Conservation (phyloP, 2,113 vertebrate genomes). For the Noctilio leporinus region DNA sequence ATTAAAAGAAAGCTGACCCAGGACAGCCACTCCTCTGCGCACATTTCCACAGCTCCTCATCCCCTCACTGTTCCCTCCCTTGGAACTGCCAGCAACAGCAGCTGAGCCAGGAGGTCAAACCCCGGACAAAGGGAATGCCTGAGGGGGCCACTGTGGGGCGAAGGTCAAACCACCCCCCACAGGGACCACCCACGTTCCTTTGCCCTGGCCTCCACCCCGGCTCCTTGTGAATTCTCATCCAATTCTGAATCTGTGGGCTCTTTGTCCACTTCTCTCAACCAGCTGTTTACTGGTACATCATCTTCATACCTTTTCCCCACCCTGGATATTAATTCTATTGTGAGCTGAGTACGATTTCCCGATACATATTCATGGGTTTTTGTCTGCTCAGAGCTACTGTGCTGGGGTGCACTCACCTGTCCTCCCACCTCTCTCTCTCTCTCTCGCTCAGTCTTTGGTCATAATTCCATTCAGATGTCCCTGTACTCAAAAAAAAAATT, state of each 20-base stretch:
- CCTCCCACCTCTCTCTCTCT: too few relatives aligned
- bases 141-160: not conserved
- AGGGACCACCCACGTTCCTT: not conserved
- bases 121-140: not conserved
- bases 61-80: not conserved
- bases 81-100: not conserved
- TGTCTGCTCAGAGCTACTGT: not conserved
- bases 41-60: not conserved
- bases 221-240: not conserved
- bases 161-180: too few relatives aligned
- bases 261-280: not conserved
- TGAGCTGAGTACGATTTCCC: not conserved
- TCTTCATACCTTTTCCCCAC: not conserved
- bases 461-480: not conserved
- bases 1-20: not conserved
- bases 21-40: too few relatives aligned
- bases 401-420: not conserved
- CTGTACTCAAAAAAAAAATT: not conserved
- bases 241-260: rapidly evolving
- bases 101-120: not conserved
- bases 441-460: not conserved
- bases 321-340: not conserved
- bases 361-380: not conserved
- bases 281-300: not conserved
- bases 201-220: not conserved